Base-by-base conservation (phyloP, 2,797 vertebrate species). In the Microtus obscurus region DNA sequence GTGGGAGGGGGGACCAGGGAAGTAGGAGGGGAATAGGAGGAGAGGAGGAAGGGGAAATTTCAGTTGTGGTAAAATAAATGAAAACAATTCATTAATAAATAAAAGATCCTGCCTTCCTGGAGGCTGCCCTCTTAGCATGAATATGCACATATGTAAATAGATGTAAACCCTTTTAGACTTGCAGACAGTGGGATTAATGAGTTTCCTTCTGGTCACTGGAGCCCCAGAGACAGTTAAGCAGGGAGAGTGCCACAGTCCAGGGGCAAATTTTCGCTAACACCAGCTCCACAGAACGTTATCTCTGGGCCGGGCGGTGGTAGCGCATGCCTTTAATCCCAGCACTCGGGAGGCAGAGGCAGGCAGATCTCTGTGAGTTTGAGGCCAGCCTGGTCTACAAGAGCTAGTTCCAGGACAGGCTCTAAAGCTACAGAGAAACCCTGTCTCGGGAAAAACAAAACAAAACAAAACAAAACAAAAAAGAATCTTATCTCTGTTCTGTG, bases 401-500 rank as follows among this genome's bases (percentile, higher is more conserved):
- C 40, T 40, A 40, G 40, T 40, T 40, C 40, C 40, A 40, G 40
- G 40, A 40, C 40, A 40, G 40, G 40, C 40, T 40, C 40, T 40
- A 40, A 40, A 40, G 40, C 40, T 40, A 40, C 40, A 40, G 40
- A 40, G 40, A 40, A 40, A 40, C 40, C 40, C 40, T 40, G 40
- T 40, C 40, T 40, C 40, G 4, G n/a, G n/a, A 40, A 40, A 40
- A 40, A 40, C 40, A 40, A 40, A 40, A 40, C 40, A 40, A 40
- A 40, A 40, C 40, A 40, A 40, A 40, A 40, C 2, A 40, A 40
- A 40, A 40, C 40, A 40, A 40, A 40, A 40, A 40, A 40, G 40
- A 40, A 40, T 4, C 40, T 53, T 9, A 61, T 21, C 3, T 6
- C 48, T 13, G 0, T 17, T 8, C 16, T 1, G 1, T 0, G 4